These are phyloP conservation scores for Melikaiella ostensackeni DNA, from an alignment of 2,888 invertebrate genomes.

Conservation along the genomic window DNA sequence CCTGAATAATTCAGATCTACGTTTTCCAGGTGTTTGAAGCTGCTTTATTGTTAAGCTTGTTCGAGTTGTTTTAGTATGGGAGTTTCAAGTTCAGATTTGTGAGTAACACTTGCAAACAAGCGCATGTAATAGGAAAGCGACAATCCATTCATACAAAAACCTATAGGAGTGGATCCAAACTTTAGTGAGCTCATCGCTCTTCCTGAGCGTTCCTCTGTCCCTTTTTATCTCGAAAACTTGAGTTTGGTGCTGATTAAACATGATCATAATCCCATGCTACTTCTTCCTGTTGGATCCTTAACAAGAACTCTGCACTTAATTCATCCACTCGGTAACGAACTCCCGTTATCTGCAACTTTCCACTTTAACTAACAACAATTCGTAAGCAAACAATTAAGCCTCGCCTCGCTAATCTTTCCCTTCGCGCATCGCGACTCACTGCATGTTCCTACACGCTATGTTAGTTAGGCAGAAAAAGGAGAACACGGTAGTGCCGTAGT, in stretches of 20 bases:
- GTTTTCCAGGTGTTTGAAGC: not conserved
- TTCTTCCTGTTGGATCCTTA: constrained; percentile 46
- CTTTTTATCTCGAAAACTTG: constrained; percentile 10
- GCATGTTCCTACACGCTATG: constrained; percentile 21
- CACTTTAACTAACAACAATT: constrained; percentile 73
- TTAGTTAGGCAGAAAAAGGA: constrained; percentile 35
- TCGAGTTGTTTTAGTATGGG: not conserved
- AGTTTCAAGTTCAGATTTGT: not conserved
- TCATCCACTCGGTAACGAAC: constrained; percentile 50
- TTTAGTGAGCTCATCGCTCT: not conserved
- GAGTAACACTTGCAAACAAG: not conserved
- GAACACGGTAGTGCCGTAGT: not conserved
- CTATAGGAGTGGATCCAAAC: constrained; percentile 24
- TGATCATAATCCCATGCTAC: constrained; percentile 46
- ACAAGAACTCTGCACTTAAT: constrained; percentile 49
- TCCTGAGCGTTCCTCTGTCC: not conserved
- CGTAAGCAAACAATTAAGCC: constrained; percentile 71
- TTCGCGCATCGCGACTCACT: constrained; percentile 43
- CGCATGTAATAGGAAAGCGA: not conserved
- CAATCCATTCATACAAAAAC: constrained; percentile 17
- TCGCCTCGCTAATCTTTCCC: constrained; percentile 62
- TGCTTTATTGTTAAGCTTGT: not conserved
- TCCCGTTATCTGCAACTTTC: constrained; percentile 71
- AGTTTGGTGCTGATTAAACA: constrained; percentile 43
- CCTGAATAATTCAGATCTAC: not conserved